Base-by-base conservation (phyloP, 2,113 vertebrate species). In the Scophthalmus maximus region DNA sequence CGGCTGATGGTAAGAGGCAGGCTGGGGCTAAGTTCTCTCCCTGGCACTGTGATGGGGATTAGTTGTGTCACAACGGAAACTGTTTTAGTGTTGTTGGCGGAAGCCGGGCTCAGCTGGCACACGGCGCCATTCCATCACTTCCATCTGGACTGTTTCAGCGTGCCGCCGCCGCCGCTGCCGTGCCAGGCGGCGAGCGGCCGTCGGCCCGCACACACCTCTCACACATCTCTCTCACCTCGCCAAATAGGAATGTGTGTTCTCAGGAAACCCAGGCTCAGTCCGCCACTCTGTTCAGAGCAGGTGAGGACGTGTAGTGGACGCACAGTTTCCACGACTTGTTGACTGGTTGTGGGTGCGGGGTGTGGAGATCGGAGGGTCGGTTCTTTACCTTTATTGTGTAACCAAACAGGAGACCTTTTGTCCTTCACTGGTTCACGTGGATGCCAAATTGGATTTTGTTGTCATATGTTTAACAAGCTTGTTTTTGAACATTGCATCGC, bases 1-100 rank as follows among this genome's bases (percentile, higher is more conserved):
- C 25, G 52, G 58, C 70, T 81, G 85, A 66, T 67, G 78, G 68
- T 66, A 49, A 68, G 55, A 75, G 82, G 56, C 74, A 67, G 67
- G 67, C 73, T 34, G 68, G n/a, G 52, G 76, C 68, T 64, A 26
- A 78, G 44, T 51, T 84, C 75, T 73, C 77, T 70, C 73, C 79
- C 67, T 78, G 71, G 73, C 79, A 46, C 73, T 56, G 76, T 90
- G 87, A 93, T 67, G 85, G 68, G 83, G 88, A 92, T 94, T 91
- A 90, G 87, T 90, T 86, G 76, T 93, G 91, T 93, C 91, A 90
- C 88, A 79, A 86, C 84, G 89, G 92, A 93, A 91, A 91, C 89
- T 47, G 78, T 90, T 89, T 92, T 92, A 93, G 84, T 90, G 83
- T 82, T 76, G 82, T 71, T 90, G 91, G 89, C 87, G 60, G 66